Evolutionary conservation across 2,113 vertebrate species (phyloP).

Genomic region (Nibea albiflora): DNA sequence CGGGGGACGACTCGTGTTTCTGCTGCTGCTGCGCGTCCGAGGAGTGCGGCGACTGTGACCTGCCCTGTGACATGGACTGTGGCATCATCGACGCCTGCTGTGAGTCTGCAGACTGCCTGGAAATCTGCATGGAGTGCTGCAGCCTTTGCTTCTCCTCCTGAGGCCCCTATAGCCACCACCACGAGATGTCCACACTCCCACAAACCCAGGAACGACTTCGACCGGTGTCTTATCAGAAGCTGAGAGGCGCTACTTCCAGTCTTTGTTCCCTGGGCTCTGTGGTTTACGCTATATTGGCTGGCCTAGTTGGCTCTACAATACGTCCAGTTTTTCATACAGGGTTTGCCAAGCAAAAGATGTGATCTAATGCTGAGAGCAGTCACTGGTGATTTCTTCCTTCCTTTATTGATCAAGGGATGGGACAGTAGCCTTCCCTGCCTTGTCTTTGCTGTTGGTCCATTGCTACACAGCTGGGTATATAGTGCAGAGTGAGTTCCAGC

Average conservation of each 20-base stretch:
- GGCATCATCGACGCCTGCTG: conserved; percentile 99
- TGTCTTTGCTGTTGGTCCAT: conserved; percentile 58
- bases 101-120: conserved; percentile 98
- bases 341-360: conserved; percentile 57
- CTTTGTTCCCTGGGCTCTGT: conserved; percentile 48
- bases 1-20: conserved; percentile 93
- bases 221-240: conserved; percentile 25
- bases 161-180: conserved; percentile 60
- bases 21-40: conserved; percentile 95
- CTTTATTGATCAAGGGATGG: conserved; percentile 44
- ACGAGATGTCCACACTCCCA: conserved; percentile 17
- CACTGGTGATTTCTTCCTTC: conserved; percentile 48
- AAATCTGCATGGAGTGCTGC: conserved; percentile 99
- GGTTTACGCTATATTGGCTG: conserved; percentile 50
- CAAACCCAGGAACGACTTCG: conserved; percentile 42
- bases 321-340: conserved; percentile 51
- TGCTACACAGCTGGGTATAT: conserved; percentile 46
- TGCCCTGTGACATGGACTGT: conserved; percentile 99
- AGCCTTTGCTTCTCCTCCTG: conserved; percentile 99
- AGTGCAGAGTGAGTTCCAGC: conserved; percentile 55
- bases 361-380: conserved; percentile 58
- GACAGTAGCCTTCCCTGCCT: conserved; percentile 30
- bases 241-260: conserved; percentile 25
- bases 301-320: conserved; percentile 45
- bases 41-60: conserved; percentile 95